phyloP scores from a whole-genome alignment of 2,888 invertebrate species.

The Drosophila mimica region DNA sequence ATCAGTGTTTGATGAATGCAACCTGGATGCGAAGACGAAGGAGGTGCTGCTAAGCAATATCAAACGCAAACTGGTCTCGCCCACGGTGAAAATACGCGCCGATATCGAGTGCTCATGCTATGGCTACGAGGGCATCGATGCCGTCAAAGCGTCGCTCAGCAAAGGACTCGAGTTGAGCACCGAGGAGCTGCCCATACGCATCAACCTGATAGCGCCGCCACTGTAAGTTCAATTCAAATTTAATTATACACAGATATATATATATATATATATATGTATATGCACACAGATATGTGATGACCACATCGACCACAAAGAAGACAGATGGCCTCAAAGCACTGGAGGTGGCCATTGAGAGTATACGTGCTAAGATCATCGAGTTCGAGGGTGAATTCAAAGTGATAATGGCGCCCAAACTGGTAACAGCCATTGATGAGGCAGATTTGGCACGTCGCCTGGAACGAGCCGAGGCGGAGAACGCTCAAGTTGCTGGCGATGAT shows the following conservation, averaged over 20 bases:
- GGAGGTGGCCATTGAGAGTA: constrained; percentile 94
- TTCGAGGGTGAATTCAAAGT: constrained; percentile 97
- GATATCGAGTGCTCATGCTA: constrained; percentile 97
- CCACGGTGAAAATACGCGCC: constrained; percentile 97
- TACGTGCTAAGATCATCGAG: constrained; percentile 92
- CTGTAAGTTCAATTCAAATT: constrained; percentile 87
- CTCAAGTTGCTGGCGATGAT: constrained; percentile 96
- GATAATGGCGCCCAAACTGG: constrained; percentile 99
- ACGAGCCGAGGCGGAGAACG: constrained; percentile 96
- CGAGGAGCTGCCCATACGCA: constrained; percentile 97
- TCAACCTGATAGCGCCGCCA: constrained; percentile 99
- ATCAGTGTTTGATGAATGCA: constrained; percentile 97
- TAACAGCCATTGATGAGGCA: constrained; percentile 98
- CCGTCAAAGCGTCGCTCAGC: constrained; percentile 96
- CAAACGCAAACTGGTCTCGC: constrained; percentile 97
- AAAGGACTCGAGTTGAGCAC: constrained; percentile 96
- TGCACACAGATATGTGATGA: constrained; percentile 90
- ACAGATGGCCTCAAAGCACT: constrained; percentile 95
- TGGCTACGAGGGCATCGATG: constrained; percentile 99
- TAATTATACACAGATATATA: not conserved
- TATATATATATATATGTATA: not conserved
- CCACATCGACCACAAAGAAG: constrained; percentile 98
- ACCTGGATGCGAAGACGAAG: constrained; percentile 95
- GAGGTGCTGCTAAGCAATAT: constrained; percentile 97
- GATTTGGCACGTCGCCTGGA: constrained; percentile 97